Conservation (phyloP, 2,888 invertebrate genomes). For the Coenonympha glycerion region DNA sequence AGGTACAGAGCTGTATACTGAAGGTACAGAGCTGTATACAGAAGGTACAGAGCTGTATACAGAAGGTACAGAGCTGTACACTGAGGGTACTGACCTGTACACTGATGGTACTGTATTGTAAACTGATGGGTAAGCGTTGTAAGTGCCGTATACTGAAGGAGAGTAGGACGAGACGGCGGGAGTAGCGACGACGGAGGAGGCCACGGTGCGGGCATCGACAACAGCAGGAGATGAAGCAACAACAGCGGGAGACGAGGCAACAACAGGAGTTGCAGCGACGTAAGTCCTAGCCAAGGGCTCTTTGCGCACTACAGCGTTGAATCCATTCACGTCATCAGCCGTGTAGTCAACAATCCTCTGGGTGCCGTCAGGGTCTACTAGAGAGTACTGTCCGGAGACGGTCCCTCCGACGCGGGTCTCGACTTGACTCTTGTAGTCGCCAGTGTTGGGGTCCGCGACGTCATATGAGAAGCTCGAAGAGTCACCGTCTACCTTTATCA, state of each 20-base stretch:
- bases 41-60: constrained; percentile 12
- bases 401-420: constrained; percentile 68
- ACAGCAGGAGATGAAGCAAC: constrained; percentile 19
- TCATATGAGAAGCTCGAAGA: constrained; percentile 69
- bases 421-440: constrained; percentile 73
- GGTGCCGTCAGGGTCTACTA: constrained; percentile 72
- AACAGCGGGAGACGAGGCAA: constrained; percentile 27
- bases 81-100: constrained; percentile 22
- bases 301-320: constrained; percentile 74
- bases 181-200: not conserved
- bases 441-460: constrained; percentile 73
- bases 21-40: constrained; percentile 23
- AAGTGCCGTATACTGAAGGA: constrained; percentile 17
- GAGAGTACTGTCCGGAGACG: constrained; percentile 72
- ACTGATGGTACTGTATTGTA: constrained; percentile 13
- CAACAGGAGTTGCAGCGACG: constrained; percentile 26
- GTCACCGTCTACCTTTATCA: constrained; percentile 48
- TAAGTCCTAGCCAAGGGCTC: constrained; percentile 47
- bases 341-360: constrained; percentile 73
- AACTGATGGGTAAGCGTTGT: constrained; percentile 26
- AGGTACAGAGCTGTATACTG: constrained; percentile 31
- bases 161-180: constrained; percentile 12
- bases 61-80: constrained; percentile 27
- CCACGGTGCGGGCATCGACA: constrained; percentile 23
- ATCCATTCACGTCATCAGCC: constrained; percentile 69